These are phyloP conservation scores for Xestia rhomboidea DNA, from an alignment of 2,888 invertebrate genomes.

Conservation along the genomic window DNA sequence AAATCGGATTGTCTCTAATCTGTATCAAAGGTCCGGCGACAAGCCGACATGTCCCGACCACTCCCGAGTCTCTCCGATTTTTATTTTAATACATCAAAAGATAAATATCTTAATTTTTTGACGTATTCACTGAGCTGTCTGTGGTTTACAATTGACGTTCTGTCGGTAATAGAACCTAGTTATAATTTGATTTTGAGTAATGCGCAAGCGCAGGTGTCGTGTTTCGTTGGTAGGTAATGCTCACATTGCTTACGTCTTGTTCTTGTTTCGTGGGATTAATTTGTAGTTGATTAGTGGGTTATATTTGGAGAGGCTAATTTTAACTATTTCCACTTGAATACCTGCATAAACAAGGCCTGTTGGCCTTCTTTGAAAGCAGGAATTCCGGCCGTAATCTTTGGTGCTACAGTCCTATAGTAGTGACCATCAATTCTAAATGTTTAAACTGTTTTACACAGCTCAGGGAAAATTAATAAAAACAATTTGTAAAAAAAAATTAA, in stretches of 20 bases:
- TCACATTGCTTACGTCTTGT: conserved; percentile 43
- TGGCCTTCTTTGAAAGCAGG: neutral
- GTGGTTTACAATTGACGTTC: conserved; percentile 67
- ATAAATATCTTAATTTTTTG: conserved; percentile 73
- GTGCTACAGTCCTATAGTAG: neutral
- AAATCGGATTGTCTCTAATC: conserved; percentile 72
- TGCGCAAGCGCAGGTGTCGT: conserved; percentile 56
- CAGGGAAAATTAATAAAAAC: neutral
- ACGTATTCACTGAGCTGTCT: conserved; percentile 67
- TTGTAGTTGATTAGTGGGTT: conserved; percentile 37
- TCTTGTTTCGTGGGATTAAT: conserved; percentile 50
- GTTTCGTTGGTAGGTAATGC: conserved; percentile 59
- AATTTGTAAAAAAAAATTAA: neutral
- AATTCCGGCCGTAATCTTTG: neutral
- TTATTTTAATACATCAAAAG: conserved; percentile 68
- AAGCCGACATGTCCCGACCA: conserved; percentile 63
- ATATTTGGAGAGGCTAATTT: neutral
- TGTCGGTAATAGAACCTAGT: conserved; percentile 64
- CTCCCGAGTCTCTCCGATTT: conserved; percentile 57
- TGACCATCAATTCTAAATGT: neutral
- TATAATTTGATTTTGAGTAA: conserved; percentile 65
- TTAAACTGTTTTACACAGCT: neutral
- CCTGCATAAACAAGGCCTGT: neutral
- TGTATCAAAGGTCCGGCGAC: conserved; percentile 65
- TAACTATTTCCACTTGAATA: neutral